Base-by-base conservation (phyloP, 2,797 vertebrate genomes). In the Sebastes ruberrimus region DNA sequence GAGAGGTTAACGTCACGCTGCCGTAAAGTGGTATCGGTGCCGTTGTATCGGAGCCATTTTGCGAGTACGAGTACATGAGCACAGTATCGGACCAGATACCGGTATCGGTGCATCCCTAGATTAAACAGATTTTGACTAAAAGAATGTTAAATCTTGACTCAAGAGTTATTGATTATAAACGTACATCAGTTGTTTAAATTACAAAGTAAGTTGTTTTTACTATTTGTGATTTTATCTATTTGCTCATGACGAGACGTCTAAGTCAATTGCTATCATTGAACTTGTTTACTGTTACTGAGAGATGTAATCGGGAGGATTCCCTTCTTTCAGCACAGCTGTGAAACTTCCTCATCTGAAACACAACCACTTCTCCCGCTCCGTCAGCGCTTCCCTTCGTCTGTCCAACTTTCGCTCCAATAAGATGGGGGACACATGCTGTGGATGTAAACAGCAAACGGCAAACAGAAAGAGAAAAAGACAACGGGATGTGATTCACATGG, bases 401-500 rank as follows among this genome's bases (percentile, higher is more conserved):
- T 89, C 86, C 83, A 84, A 66, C 74, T 81, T 87, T 87, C 38
- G 30, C 78, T 86, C 74, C 83, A 81, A 64, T 68, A 80, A 83
- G 82, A 89, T 69, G 73, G 67, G 68, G 76, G 88, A 93, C 88
- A 89, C 91, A 90, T 88, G 87, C 90, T 85, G 89, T 67, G 83
- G 85, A 83, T 82, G 86, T 94, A 35, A 35, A 35, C 35, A 35
- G 35, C 33, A 94, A 93, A 92, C 92, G 89, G 79, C 80, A 55
- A 52, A 86, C 80, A 83, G 82, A 93, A 84, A 84, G 72, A 68
- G 79, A 87, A 80, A 83, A 86, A 82, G 79, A 81, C 78, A 84
- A 67, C 72, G 85, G 85, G 89, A 93, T 87, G 86, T 89, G 91
- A 87, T 89, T 91, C 91, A 90, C 78, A 62, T 72, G 83, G 27